Evolutionary conservation across 1,140 invertebrate species (phyloP), one percentile per base, ranked within the genome.

Genomic region (Atta cephalotes): DNA sequence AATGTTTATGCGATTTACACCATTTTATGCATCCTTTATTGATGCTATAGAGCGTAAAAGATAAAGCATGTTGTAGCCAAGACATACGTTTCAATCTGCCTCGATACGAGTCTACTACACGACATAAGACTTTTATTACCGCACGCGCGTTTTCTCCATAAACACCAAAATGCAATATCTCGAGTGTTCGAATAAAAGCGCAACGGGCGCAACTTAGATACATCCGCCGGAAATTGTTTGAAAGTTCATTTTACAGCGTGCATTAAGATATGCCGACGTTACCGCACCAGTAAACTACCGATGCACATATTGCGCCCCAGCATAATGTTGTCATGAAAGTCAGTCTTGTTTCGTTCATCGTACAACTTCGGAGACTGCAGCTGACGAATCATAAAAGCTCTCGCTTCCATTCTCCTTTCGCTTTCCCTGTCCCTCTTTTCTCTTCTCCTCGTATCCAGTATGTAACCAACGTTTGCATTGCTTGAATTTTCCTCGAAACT

Each of bases 331-430:
- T 87, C 88, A 76, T 87, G 88, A 90, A 87, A 89, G 51, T 87
- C 85, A 25, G 58, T 53, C 53, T n/a, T 72, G 66, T 76, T 89
- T 89, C 63, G 63, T 49, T 89, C 63, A 58, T 49, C 35, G 71
- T 25, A 58, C 49, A 60, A 82, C 71, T 87, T 81, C 53, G 53
- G 31, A 65, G 58, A 78, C 65, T 81, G 56, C 79, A 87, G 79
- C 89, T 89, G 87, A 84, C 85, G 85, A 90, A 89, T 87, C 81
- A 85, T 89, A 89, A 87, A 89, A 90, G 58, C 60, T 74, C 53
- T 35, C 49, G 76, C 81, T 60, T 53, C 18, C 66, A 7, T 14
- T 72, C 70, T 78, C 16, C 25, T n/a, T n/a, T 49, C 53, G 28
- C 53, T 56, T 71, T 60, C 63, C 3, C n/a, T 45, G 16, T 78